A percentile compares a stretch with the other conserved stretches of the same genome.
phyloP scores from a whole-genome alignment of 1,140 invertebrate genomes.

The Drosophila saltans region DNA sequence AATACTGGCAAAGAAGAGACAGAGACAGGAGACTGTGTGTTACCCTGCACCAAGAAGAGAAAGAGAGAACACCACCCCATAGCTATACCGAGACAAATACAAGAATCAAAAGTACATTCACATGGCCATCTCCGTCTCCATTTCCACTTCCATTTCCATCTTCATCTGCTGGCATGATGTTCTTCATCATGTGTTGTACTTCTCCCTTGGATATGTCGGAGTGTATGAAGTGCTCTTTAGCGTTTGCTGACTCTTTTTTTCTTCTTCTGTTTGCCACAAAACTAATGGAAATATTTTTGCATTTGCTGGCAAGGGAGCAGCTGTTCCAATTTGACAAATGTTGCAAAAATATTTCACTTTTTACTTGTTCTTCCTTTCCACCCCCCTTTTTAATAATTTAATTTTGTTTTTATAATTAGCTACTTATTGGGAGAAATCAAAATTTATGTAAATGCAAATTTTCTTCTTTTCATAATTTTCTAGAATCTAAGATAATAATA shows the following conservation, averaged over 20 bases:
- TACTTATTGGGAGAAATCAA: not conserved
- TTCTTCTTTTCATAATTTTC: not conserved
- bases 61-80: no score
- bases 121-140: not conserved
- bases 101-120: no score
- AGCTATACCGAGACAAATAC: no score
- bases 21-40: no score
- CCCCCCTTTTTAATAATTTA: conserved; percentile 36
- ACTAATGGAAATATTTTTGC: conserved; percentile 24
- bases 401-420: conserved; percentile 52
- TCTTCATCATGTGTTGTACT: conserved; percentile 4
- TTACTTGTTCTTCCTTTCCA: not conserved
- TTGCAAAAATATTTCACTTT: conserved; percentile 12
- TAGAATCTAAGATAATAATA: not conserved
- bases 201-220: conserved; percentile 51
- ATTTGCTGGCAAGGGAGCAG: conserved; percentile 42
- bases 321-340: conserved; percentile 67
- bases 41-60: no score
- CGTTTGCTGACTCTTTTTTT: conserved; percentile 72
- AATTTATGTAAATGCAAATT: not conserved
- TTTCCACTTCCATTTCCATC: not conserved
- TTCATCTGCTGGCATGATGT: not conserved
- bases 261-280: not conserved
- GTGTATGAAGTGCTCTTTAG: conserved; percentile 70
- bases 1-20: no score